Evolutionary conservation across 2,888 invertebrate genomes (phyloP).

Genomic region (Watsonalla binaria): DNA sequence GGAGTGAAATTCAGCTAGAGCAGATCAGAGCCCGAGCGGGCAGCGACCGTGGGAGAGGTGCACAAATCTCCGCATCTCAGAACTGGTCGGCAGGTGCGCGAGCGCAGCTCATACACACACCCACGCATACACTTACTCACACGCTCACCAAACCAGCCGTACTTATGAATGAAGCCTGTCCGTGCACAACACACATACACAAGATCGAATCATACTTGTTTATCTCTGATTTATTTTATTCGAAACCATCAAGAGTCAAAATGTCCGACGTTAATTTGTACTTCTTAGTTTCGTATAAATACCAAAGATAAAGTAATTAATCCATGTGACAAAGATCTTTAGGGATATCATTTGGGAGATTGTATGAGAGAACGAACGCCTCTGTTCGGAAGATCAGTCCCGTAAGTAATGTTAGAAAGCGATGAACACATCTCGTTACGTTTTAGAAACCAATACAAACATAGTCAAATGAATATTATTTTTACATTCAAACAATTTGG

Average conservation of each 20-base stretch:
- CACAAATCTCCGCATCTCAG: slow-evolving; percentile 78
- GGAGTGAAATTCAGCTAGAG: slow-evolving; percentile 62
- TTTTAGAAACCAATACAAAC: too few relatives aligned
- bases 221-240: slow-evolving; percentile 77
- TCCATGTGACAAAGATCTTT: slow-evolving; percentile 56
- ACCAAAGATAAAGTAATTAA: slow-evolving; percentile 70
- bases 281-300: slow-evolving; percentile 56
- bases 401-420: slow-evolving; percentile 7
- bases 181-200: slow-evolving; percentile 35
- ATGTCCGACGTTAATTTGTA: slow-evolving; percentile 73
- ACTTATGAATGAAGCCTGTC: slow-evolving; percentile 72
- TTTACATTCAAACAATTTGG: too few relatives aligned
- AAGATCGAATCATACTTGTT: slow-evolving; percentile 64
- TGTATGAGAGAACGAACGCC: slow-evolving; percentile 12
- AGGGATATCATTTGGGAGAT: slow-evolving; percentile 32
- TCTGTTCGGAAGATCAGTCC: slow-evolving; percentile 6
- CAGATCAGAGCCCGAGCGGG: slow-evolving; percentile 61
- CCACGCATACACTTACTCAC: slow-evolving; percentile 27
- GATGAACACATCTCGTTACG: background rate
- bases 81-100: slow-evolving; percentile 78
- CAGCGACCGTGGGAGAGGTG: slow-evolving; percentile 78
- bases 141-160: slow-evolving; percentile 46
- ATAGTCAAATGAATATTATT: too few relatives aligned
- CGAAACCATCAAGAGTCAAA: slow-evolving; percentile 62
- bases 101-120: slow-evolving; percentile 36